phyloP scores from a whole-genome alignment of 2,797 vertebrate species.

The Setipinna tenuifilis region DNA sequence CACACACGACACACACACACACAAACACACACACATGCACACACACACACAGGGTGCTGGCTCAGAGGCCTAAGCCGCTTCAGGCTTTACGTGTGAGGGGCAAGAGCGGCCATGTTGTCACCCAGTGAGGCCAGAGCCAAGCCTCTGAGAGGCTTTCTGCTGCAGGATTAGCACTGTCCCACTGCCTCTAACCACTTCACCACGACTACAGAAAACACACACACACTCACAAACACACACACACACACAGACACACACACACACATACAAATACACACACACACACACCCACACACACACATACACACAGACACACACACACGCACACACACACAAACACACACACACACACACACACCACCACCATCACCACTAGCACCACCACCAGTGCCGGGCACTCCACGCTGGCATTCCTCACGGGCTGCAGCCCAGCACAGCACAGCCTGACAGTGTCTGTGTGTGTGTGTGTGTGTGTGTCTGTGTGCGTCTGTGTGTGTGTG shows the following conservation, averaged over 20 bases:
- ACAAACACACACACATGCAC: too few relatives aligned
- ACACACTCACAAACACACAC: slow-evolving; percentile 28
- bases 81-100: slow-evolving; percentile 65
- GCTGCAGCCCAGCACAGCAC: neutral
- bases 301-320: neutral
- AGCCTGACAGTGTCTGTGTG: too few relatives aligned
- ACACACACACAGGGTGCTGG: slow-evolving; percentile 59
- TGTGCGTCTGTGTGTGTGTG: too few relatives aligned
- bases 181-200: neutral
- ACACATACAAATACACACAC: slow-evolving; percentile 36
- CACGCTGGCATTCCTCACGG: neutral
- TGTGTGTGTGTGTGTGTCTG: neutral
- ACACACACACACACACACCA: neutral
- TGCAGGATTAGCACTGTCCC: slow-evolving; percentile 47
- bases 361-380: too few relatives aligned
- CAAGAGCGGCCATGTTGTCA: slow-evolving; percentile 42
- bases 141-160: slow-evolving; percentile 46
- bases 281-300: slow-evolving; percentile 36
- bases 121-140: slow-evolving; percentile 28
- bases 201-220: slow-evolving; percentile 21
- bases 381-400: too few relatives aligned
- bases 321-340: slow-evolving; percentile 33
- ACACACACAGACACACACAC: neutral
- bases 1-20: too few relatives aligned
- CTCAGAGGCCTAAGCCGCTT: slow-evolving; percentile 72